Percentiles rank a stretch among this genome's conserved stretches.
Conservation (phyloP, 2,797 vertebrate species). For the Alcedo atthis region DNA sequence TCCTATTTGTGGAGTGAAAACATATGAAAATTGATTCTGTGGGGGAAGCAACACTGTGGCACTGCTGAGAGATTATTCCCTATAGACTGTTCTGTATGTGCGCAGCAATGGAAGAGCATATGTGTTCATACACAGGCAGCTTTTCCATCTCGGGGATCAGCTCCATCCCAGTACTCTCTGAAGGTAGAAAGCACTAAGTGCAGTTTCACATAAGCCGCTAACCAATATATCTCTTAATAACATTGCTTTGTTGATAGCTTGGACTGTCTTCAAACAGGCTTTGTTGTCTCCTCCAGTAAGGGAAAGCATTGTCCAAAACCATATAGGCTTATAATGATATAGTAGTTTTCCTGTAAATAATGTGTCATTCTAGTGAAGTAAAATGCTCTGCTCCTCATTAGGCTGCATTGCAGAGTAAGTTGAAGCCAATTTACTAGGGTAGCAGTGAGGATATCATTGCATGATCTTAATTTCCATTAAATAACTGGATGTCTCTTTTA, state of each 20-base stretch:
- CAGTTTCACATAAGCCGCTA: not conserved
- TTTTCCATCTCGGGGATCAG: not conserved
- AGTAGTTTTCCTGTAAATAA: not conserved
- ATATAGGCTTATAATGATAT: not conserved
- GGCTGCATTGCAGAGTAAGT: not conserved
- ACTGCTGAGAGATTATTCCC: not conserved
- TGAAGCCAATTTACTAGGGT: constrained; percentile 2
- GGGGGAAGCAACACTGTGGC: not conserved
- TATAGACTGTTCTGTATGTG: accelerated
- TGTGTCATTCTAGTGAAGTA: not conserved
- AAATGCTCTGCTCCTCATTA: constrained; percentile 18
- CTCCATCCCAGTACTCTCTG: not conserved
- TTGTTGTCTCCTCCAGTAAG: not conserved
- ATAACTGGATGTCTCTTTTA: constrained; percentile 14
- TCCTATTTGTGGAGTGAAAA: not conserved
- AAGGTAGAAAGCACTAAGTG: constrained; percentile 1
- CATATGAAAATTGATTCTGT: not conserved
- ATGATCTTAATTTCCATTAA: constrained; percentile 1
- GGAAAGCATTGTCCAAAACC: not conserved
- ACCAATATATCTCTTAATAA: not conserved
- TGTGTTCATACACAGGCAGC: not conserved
- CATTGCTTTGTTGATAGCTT: not conserved
- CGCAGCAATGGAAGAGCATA: not conserved
- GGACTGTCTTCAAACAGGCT: constrained; percentile 17
- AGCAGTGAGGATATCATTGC: not conserved